A percentile compares a stretch with the other conserved stretches of the same genome.
Evolutionary conservation across 2,888 invertebrate species (phyloP).

Genomic region (Aphodius sticticus): DNA sequence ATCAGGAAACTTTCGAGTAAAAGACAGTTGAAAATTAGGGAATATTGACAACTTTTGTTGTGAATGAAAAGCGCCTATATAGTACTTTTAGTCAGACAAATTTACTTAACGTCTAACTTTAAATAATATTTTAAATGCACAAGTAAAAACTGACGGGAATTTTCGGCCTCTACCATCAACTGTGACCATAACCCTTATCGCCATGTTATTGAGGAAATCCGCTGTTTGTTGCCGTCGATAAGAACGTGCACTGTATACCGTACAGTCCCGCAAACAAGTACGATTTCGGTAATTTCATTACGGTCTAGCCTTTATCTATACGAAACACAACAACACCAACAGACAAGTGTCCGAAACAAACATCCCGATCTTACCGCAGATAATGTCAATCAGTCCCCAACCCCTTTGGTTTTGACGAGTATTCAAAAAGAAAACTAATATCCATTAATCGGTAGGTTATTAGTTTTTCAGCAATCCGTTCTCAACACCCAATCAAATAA

Average conservation of each 20-base stretch:
- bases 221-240: constrained; percentile 16
- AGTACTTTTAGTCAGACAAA: no score
- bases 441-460: not conserved
- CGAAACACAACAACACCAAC: not conserved
- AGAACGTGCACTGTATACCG: not conserved
- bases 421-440: not conserved
- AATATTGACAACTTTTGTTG: no score
- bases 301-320: not conserved
- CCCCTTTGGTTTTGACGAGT: not conserved
- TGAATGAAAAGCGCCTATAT: no score
- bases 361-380: not conserved
- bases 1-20: no score
- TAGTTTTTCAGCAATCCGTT: not conserved
- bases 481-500: not conserved
- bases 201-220: constrained; percentile 19
- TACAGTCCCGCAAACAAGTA: not conserved
- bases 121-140: not conserved
- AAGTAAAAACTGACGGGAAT: not conserved
- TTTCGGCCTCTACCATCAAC: not conserved
- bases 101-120: not conserved
- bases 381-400: not conserved
- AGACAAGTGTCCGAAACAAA: not conserved
- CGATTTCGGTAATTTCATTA: not conserved
- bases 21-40: no score
- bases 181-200: constrained; percentile 15